A percentile compares a stretch with the other conserved stretches of the same genome.
These are phyloP conservation scores for Python bivittatus DNA, from an alignment of 2,113 vertebrate genomes.

Conservation along the genomic window DNA sequence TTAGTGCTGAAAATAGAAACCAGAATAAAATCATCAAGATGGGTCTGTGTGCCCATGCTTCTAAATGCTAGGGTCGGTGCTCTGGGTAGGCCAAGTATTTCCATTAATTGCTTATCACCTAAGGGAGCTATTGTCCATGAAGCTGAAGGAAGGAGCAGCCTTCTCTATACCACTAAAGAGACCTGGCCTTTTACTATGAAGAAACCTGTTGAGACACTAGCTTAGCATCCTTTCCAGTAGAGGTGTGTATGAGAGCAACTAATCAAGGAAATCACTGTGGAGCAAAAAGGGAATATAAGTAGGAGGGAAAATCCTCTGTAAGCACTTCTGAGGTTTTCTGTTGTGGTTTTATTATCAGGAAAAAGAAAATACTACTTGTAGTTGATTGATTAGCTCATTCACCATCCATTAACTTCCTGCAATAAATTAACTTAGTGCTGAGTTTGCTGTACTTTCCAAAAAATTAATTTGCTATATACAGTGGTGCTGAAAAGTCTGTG, in stretches of 20 bases:
- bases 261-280: neutral
- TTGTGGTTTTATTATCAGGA: neutral
- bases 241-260: neutral
- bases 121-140: neutral
- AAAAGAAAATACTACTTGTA: neutral
- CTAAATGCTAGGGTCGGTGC: neutral
- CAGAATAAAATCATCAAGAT: neutral
- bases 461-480: neutral
- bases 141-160: neutral
- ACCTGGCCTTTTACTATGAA: neutral
- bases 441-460: neutral
- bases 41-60: neutral
- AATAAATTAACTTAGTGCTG: neutral
- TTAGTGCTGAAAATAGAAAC: neutral
- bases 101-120: neutral
- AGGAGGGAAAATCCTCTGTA: neutral
- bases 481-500: neutral
- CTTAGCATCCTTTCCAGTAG: neutral
- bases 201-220: neutral
- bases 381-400: neutral
- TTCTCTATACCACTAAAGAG: neutral
- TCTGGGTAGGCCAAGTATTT: neutral
- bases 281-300: neutral
- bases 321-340: neutral
- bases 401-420: neutral